phyloP scores from a whole-genome alignment of 2,888 invertebrate genomes.

The Ceramica pisi region DNA sequence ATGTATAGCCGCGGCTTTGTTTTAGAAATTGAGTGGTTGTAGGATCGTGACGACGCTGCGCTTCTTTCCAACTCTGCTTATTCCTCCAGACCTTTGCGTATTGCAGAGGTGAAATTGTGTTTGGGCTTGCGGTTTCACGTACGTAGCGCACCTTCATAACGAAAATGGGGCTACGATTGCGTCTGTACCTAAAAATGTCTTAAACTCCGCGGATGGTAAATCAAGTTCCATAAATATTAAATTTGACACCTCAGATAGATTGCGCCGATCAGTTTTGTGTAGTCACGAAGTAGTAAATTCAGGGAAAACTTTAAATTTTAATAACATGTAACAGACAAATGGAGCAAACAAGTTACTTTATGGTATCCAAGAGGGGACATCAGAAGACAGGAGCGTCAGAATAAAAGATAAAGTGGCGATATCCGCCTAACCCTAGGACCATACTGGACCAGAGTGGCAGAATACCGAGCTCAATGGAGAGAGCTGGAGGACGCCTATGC shows the following conservation, averaged over 20 bases:
- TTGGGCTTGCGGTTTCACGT: slow-evolving; percentile 70
- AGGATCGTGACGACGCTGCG: slow-evolving; percentile 82
- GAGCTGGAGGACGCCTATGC: no score
- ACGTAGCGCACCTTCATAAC: slow-evolving; percentile 52
- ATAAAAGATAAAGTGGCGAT: no score
- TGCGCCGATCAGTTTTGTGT: slow-evolving; percentile 53
- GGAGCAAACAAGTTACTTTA: no score
- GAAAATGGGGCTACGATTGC: slow-evolving; percentile 48
- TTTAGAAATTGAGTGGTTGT: slow-evolving; percentile 88
- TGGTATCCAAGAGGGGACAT: no score
- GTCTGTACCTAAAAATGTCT: slow-evolving; percentile 29
- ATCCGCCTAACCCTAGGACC: no score
- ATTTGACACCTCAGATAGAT: slow-evolving; percentile 52
- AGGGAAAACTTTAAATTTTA: slow-evolving; percentile 26
- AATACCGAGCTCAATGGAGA: no score
- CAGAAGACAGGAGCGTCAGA: no score
- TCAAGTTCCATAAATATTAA: slow-evolving; percentile 51
- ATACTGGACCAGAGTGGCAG: no score
- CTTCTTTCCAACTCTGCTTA: slow-evolving; percentile 75
- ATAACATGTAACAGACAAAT: no score
- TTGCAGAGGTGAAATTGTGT: slow-evolving; percentile 74
- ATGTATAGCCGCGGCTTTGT: slow-evolving; percentile 87
- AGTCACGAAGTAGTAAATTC: slow-evolving; percentile 59
- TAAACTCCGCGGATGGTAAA: slow-evolving; percentile 16
- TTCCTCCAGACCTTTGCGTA: slow-evolving; percentile 70